These are phyloP conservation scores for Rhinoraja longicauda DNA, from an alignment of 2,797 vertebrate species.

Conservation along the genomic window DNA sequence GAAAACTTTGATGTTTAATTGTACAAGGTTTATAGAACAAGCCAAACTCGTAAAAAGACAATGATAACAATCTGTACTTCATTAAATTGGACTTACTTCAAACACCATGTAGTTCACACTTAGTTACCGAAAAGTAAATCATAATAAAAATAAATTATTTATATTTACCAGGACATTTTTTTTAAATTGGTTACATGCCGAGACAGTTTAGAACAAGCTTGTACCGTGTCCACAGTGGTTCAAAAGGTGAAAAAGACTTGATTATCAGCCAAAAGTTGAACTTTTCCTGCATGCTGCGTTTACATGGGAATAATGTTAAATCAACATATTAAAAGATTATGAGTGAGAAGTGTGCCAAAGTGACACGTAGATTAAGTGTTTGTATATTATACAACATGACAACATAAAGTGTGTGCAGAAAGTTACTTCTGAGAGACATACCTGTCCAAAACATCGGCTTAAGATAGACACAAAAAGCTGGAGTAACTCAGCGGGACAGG, in stretches of 20 bases:
- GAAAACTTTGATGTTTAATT: not conserved
- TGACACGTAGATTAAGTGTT: not conserved
- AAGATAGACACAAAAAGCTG: not conserved
- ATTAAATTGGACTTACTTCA: not conserved
- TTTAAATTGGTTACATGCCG: not conserved
- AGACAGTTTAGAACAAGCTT: not conserved
- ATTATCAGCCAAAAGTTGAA: not conserved
- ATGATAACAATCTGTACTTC: not conserved
- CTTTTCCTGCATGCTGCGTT: not conserved
- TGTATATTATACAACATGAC: constrained; percentile 4
- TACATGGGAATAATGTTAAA: not conserved
- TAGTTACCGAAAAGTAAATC: not conserved
- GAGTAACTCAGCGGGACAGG: too few species aligned
- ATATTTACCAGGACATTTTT: constrained; percentile 7
- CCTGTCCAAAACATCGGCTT: not conserved
- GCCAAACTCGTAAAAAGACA: not conserved
- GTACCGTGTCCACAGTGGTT: not conserved
- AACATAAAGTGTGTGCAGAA: not conserved
- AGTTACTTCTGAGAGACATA: not conserved
- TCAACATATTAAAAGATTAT: not conserved
- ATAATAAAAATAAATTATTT: constrained; percentile 21
- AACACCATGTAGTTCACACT: not conserved
- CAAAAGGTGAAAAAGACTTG: not conserved
- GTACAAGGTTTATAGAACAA: not conserved
- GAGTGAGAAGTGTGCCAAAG: not conserved